Percentiles rank a stretch among this genome's conserved stretches.
Evolutionary conservation across 37 sponge, comb jelly and placozoan species (phyloP).

Genomic region (Beroe forskalii): DNA sequence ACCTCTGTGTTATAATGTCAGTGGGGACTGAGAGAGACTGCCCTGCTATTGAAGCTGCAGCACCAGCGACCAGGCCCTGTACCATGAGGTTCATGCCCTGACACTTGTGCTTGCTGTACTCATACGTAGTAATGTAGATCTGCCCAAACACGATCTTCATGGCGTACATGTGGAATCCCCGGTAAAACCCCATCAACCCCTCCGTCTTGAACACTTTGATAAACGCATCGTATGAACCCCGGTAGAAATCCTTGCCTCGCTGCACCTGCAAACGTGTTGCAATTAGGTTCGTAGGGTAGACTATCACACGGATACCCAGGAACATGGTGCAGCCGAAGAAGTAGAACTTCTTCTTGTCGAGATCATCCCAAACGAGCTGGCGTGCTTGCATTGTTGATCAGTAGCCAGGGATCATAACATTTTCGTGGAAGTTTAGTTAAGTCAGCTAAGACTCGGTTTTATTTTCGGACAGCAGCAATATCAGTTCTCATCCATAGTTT

Average conservation of each 20-base stretch:
- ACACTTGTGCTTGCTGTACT: conserved; percentile 70
- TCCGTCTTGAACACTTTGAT: conserved; percentile 72
- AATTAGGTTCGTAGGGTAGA: conserved; percentile 89
- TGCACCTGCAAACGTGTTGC: conserved; percentile 94
- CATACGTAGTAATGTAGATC: conserved; percentile 90
- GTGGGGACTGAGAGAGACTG: conserved; percentile 88
- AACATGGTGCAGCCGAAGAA: conserved; percentile 80
- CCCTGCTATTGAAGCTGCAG: conserved; percentile 76
- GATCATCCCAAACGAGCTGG: conserved; percentile 58
- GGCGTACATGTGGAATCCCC: conserved; percentile 79
- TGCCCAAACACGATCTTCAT: conserved; percentile 83
- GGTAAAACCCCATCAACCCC: conserved; percentile 87
- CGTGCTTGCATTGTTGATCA: background rate
- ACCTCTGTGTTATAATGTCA: conserved; percentile 85
- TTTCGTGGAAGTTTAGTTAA: too few relatives aligned
- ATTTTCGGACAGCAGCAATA: too few relatives aligned
- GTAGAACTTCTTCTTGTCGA: conserved; percentile 69
- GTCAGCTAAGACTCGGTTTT: too few relatives aligned
- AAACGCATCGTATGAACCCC: conserved; percentile 90
- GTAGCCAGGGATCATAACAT: background rate
- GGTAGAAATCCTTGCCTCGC: conserved; percentile 72
- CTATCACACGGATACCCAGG: conserved; percentile 73
- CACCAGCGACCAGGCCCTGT: conserved; percentile 83
- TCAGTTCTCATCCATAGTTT: too few relatives aligned
- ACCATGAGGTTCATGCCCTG: conserved; percentile 68